These are phyloP conservation scores for Neodiprion fabricii DNA, from an alignment of 1,140 invertebrate species.

Conservation along the genomic window DNA sequence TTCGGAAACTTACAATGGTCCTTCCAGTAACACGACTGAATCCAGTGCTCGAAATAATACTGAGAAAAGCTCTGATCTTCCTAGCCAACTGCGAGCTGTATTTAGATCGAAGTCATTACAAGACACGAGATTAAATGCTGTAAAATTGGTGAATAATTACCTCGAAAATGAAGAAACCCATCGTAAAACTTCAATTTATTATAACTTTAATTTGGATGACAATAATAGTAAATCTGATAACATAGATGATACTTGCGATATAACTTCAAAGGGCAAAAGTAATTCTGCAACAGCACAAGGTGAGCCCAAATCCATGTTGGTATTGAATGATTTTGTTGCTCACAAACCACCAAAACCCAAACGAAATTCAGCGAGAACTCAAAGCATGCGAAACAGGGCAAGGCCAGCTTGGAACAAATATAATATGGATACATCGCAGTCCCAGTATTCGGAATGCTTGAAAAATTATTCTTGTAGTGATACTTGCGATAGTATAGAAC, in stretches of 20 bases:
- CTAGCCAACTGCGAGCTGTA: conserved; percentile 37
- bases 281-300: conserved; percentile 38
- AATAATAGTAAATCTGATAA: conserved; percentile 25
- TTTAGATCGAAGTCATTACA: conserved; percentile 61
- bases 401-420: conserved; percentile 52
- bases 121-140: conserved; percentile 50
- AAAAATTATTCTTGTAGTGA: conserved; percentile 23
- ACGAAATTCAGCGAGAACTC: conserved; percentile 47
- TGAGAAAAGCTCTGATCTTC: conserved; percentile 12
- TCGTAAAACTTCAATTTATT: conserved; percentile 41
- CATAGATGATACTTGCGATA: conserved; percentile 12
- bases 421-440: conserved; percentile 31
- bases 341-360: conserved; percentile 62
- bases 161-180: conserved; percentile 36
- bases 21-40: conserved; percentile 37
- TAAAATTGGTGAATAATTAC: conserved; percentile 31
- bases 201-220: conserved; percentile 47
- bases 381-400: conserved; percentile 51
- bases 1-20: conserved; percentile 49
- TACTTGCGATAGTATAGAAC: neutral
- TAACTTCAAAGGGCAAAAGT: conserved; percentile 28
- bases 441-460: conserved; percentile 24
- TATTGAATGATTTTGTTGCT: conserved; percentile 55
- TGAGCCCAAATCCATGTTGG: conserved; percentile 49
- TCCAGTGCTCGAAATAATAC: conserved; percentile 16